Conservation (phyloP, 2,113 vertebrate genomes). For the Cricetomys ansorgei region DNA sequence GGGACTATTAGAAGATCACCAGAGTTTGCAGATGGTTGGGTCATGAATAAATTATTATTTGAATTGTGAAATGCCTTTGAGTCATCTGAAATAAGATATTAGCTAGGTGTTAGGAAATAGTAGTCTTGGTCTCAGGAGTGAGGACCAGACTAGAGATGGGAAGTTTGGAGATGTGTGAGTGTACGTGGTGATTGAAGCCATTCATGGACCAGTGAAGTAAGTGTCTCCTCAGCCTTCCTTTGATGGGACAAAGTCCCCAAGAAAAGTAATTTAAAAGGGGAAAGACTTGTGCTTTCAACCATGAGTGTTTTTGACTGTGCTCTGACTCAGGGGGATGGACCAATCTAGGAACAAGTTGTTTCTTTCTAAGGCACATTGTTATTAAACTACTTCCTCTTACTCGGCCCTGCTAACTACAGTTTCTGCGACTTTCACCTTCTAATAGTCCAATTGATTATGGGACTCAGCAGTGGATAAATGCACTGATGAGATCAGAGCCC, state of each 20-base stretch:
- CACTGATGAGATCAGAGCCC: background rate
- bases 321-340: too few species aligned
- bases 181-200: background rate
- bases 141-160: background rate
- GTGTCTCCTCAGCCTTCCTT: background rate
- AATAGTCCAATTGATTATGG: background rate
- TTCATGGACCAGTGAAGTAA: background rate
- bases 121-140: background rate
- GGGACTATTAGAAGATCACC: conserved; percentile 18
- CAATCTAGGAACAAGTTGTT: background rate
- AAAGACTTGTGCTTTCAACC: background rate
- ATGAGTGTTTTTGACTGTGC: background rate
- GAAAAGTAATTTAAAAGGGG: too few species aligned
- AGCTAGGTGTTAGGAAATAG: background rate
- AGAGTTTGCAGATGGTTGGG: background rate
- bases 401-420: background rate
- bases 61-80: background rate
- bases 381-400: background rate
- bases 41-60: conserved; percentile 26
- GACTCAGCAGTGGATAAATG: background rate
- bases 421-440: background rate
- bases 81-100: conserved; percentile 48
- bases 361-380: background rate
- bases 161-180: background rate
- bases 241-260: background rate